Evolutionary conservation across 2,797 vertebrate genomes (phyloP).

Genomic region (Furcifer pardalis): DNA sequence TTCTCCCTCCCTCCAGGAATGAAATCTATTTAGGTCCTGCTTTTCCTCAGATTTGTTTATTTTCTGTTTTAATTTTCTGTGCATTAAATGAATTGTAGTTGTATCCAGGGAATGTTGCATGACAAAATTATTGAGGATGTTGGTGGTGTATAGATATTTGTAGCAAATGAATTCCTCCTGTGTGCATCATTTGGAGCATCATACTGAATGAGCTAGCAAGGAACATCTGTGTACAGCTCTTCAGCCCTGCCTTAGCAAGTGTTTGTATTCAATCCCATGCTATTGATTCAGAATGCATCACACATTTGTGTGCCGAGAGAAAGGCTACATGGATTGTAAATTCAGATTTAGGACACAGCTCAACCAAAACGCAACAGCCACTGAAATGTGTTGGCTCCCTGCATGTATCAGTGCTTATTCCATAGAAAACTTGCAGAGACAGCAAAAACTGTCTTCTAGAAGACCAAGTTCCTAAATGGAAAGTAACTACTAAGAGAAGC

Average conservation of each 20-base stretch:
- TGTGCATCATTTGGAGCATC: slow-evolving; percentile 70
- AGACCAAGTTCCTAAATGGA: background rate
- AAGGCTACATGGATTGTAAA: slow-evolving; percentile 60
- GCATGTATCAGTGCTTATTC: slow-evolving; percentile 60
- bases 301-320: slow-evolving; percentile 61
- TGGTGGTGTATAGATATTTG: slow-evolving; percentile 71
- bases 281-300: slow-evolving; percentile 70
- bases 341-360: slow-evolving; percentile 60
- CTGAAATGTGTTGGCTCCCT: slow-evolving; percentile 67
- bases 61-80: slow-evolving; percentile 71
- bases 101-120: slow-evolving; percentile 60
- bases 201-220: slow-evolving; percentile 68
- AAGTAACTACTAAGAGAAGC: background rate
- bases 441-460: slow-evolving; percentile 40
- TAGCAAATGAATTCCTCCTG: slow-evolving; percentile 75
- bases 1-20: slow-evolving; percentile 49
- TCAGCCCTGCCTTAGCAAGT: slow-evolving; percentile 60
- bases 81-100: slow-evolving; percentile 73
- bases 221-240: slow-evolving; percentile 64
- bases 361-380: slow-evolving; percentile 60
- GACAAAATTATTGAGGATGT: slow-evolving; percentile 73
- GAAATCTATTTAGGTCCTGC: slow-evolving; percentile 58
- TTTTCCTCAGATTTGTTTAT: slow-evolving; percentile 51
- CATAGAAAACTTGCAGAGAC: slow-evolving; percentile 56
- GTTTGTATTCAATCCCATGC: slow-evolving; percentile 49